These are phyloP conservation scores for Macrosiphum euphorbiae DNA, from an alignment of 2,888 invertebrate genomes.

Conservation along the genomic window DNA sequence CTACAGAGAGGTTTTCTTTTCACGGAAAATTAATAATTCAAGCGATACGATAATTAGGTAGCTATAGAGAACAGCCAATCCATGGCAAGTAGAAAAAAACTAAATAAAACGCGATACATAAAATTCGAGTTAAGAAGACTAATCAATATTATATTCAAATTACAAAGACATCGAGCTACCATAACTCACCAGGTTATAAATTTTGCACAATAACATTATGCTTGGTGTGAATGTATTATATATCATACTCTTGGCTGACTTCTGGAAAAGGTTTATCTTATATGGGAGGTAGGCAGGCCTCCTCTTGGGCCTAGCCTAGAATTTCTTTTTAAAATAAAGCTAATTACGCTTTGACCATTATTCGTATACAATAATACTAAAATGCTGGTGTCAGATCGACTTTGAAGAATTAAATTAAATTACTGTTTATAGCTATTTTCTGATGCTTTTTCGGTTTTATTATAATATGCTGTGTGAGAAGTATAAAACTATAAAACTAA, in stretches of 20 bases:
- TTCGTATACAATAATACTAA: neutral
- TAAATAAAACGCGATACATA: neutral
- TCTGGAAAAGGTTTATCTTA: neutral
- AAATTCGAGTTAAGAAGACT: neutral
- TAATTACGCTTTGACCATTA: neutral
- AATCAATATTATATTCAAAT: neutral
- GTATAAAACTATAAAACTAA: neutral
- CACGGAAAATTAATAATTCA: neutral
- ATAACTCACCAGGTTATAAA: neutral
- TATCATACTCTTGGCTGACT: neutral
- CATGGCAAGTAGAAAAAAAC: neutral
- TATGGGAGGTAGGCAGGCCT: neutral
- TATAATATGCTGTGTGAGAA: neutral
- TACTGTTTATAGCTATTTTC: neutral
- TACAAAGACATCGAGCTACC: neutral
- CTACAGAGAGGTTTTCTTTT: neutral
- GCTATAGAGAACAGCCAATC: neutral
- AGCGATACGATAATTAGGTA: neutral
- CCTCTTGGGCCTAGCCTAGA: neutral
- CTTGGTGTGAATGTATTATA: neutral
- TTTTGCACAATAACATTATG: neutral
- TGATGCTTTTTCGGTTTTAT: neutral
- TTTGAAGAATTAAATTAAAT: neutral
- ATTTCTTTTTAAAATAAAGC: neutral
- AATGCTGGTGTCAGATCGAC: neutral